Base-by-base conservation (phyloP, 2,797 vertebrate species). In the Galagoides demidoff region DNA sequence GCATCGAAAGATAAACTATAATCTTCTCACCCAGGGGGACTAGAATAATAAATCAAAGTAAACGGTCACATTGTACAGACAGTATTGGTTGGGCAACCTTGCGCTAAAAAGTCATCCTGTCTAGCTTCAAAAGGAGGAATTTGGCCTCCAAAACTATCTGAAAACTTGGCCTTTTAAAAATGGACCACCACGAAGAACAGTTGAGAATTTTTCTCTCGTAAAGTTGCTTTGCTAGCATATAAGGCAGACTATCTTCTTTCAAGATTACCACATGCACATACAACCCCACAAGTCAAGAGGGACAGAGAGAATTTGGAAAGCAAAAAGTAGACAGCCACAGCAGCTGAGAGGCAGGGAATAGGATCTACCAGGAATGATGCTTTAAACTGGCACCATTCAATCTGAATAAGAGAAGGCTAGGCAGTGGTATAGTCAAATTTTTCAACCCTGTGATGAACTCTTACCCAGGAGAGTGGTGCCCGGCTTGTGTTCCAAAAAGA, bases 131-230 rank as follows among this genome's bases (percentile, higher is more conserved):
- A 23, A 85, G 92, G 94, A 95, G 43, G 93, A 95, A 95, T 89
- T 64, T 55, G 17, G 64, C 61, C 63, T 94, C 74, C 63, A 77
- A 94, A 71, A 78, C 23, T 87, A 23, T n/a, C 55, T 85, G 90
- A 97, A 76, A 93, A 97, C 79, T 59, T 55, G 87, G 84, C 81
- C 55, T 77, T 82, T 31, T 85, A 57, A 96, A 96, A 95, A 85
- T n/a, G 27, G 8, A 63, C 73, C 82, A 14, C 16, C 92, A 66
- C 4, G 37, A 96, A 91, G 96, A 95, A 85, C 16, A 45, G 27
- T 92, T 45, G 78, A 39, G 90, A 23, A 83, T 17, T 93, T 94
- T 82, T 52, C 19, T 89, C 84, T 85, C 89, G 8, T 37, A 71
- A 83, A 87, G 68, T 64, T 22, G 31, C 25, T 90, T 90, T 77